Evolutionary conservation across 2,888 invertebrate species (phyloP).

Genomic region (Subacronicta megacephala): DNA sequence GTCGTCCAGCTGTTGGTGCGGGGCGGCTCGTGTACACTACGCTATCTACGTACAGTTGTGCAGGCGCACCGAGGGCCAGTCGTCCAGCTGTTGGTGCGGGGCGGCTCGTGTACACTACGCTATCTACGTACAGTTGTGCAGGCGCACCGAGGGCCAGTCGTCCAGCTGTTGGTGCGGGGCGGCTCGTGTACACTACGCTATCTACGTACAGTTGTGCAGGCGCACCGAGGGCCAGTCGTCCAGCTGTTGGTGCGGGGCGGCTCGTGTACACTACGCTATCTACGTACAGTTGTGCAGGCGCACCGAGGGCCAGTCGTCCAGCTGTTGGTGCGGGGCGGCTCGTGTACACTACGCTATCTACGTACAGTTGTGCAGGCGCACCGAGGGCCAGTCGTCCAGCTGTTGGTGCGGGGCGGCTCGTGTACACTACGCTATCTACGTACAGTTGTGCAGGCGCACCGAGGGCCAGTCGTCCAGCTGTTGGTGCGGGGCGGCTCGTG

Average conservation of each 20-base stretch:
- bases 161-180: conserved; percentile 7
- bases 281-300: no score
- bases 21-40: conserved; percentile 3
- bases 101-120: conserved; percentile 3
- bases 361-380: conserved; percentile 41
- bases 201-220: conserved; percentile 63
- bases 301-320: no score
- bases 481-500: conserved; percentile 8
- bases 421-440: conserved; percentile 28
- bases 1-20: conserved; percentile 10
- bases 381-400: conserved; percentile 10
- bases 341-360: neutral
- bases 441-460: conserved; percentile 40
- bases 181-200: conserved; percentile 22
- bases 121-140: conserved; percentile 43
- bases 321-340: no score
- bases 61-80: conserved; percentile 20
- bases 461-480: conserved; percentile 9
- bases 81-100: conserved; percentile 9
- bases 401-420: no score
- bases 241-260: conserved; percentile 3
- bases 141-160: conserved; percentile 18
- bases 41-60: conserved; percentile 41
- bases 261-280: neutral
- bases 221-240: conserved; percentile 51